Percentiles rank a stretch among this genome's conserved stretches.
These are phyloP conservation scores for Pseudochirops cupreus DNA, from an alignment of 2,797 vertebrate species.

Conservation along the genomic window DNA sequence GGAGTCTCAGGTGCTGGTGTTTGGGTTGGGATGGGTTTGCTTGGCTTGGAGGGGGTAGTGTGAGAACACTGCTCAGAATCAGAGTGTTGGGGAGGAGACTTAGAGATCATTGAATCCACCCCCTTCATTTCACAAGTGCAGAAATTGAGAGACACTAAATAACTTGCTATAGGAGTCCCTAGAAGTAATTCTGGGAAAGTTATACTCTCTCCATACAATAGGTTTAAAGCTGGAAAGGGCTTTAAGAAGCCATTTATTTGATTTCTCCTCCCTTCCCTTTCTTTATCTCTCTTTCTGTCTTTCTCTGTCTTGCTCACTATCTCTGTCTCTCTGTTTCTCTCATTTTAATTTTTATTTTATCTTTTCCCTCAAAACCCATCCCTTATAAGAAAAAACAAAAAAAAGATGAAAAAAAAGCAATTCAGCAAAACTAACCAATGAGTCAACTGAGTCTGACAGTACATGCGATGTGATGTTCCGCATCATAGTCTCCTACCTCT, in stretches of 20 bases:
- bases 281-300: no score
- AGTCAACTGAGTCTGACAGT: not conserved
- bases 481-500: not conserved
- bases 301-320: not conserved
- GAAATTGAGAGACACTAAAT: not conserved
- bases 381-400: not conserved
- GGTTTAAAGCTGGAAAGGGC: not conserved
- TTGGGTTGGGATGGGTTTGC: not conserved
- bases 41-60: not conserved
- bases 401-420: not conserved
- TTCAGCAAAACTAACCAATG: not conserved
- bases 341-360: not conserved
- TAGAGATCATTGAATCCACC: not conserved
- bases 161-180: not conserved
- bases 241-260: not conserved
- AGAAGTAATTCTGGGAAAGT: not conserved
- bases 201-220: not conserved
- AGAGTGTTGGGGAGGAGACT: not conserved
- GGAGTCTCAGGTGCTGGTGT: not conserved
- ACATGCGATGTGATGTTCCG: not conserved
- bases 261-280: not conserved
- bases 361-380: not conserved
- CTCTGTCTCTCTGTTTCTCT: not conserved
- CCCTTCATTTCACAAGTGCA: not conserved
- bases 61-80: not conserved